Evolutionary conservation across 2,113 vertebrate species (phyloP), one percentile per base, ranked within the genome.

Genomic region (Hyla sarda): DNA sequence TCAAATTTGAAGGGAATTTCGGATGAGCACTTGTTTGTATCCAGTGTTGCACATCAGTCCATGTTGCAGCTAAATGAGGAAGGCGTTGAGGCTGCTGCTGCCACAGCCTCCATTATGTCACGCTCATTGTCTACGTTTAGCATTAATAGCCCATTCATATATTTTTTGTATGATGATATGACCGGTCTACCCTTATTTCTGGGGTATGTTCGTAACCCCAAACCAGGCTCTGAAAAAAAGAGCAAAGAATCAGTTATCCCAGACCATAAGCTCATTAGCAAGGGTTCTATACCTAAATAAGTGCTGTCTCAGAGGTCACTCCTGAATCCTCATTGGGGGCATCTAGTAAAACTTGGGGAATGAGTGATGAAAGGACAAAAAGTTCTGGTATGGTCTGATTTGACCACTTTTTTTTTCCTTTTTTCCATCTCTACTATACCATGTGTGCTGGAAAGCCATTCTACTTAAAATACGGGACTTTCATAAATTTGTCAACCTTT

Each of bases 121-220:
- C 95, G 97, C 83, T 97, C 97, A 3, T 92, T 89, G 79, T 95
- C 95, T n/a, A 87, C 89, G 87, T 97, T 98, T 91, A 92, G 86
- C 47, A 91, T 99, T 2, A 95, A 93, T 90, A 94, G 95, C 8
- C 98, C 98, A 11, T 99, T 99, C 87, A 60, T 98, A 89, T 97
- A 98, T 90, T 88, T 96, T 56, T 90, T 99, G 50, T 88, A 95
- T 2, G 96, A 99, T 23, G 97, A 99, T 60, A 85, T 54, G 72
- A 94, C 89, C 3, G 92, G 94, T 84, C 90, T 97, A 72, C 97
- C 97, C 0, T 89, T 99, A 45, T 98, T 99, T 41, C 89, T 97
- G 88, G 98, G 98, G 72, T 93, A 92, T 1, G 94, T 99, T 91
- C 96, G 89, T 88, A 97, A 99, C 89, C 98, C 98, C 23, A 97